phyloP scores from a whole-genome alignment of 2,888 invertebrate species.

The Bruchidius siliquastri region DNA sequence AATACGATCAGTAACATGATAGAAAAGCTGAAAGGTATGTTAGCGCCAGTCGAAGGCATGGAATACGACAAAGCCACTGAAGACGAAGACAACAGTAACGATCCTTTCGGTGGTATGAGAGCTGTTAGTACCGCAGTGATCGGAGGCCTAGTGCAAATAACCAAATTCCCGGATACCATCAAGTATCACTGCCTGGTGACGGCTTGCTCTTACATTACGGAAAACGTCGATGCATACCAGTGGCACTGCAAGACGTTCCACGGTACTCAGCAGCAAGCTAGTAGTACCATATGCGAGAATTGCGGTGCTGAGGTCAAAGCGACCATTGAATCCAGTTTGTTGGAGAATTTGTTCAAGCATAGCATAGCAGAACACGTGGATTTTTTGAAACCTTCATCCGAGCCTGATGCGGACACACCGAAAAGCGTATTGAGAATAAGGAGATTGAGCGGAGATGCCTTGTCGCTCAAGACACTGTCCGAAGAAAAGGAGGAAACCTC shows the following conservation, averaged over 20 bases:
- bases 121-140: slow-evolving; percentile 14
- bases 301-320: slow-evolving; percentile 21
- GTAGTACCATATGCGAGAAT: slow-evolving; percentile 23
- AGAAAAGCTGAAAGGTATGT: slow-evolving; percentile 34
- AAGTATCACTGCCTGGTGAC: slow-evolving; percentile 37
- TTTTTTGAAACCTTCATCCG: slow-evolving; percentile 10
- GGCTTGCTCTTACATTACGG: slow-evolving; percentile 35
- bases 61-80: slow-evolving; percentile 1
- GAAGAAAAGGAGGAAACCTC: background rate
- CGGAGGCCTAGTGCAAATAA: slow-evolving; percentile 29
- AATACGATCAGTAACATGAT: slow-evolving; percentile 28
- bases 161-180: slow-evolving; percentile 20
- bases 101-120: background rate
- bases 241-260: slow-evolving; percentile 40
- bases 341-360: slow-evolving; percentile 30
- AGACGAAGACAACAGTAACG: slow-evolving; percentile 4
- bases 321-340: slow-evolving; percentile 17
- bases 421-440: slow-evolving; percentile 38
- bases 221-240: slow-evolving; percentile 32
- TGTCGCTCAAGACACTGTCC: slow-evolving; percentile 41
- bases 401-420: background rate
- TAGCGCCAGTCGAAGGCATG: slow-evolving; percentile 18
- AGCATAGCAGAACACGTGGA: slow-evolving; percentile 24
- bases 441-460: slow-evolving; percentile 48
- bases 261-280: slow-evolving; percentile 10